These are phyloP conservation scores for Cactoblastis cactorum DNA, from an alignment of 2,888 invertebrate species.

Conservation along the genomic window DNA sequence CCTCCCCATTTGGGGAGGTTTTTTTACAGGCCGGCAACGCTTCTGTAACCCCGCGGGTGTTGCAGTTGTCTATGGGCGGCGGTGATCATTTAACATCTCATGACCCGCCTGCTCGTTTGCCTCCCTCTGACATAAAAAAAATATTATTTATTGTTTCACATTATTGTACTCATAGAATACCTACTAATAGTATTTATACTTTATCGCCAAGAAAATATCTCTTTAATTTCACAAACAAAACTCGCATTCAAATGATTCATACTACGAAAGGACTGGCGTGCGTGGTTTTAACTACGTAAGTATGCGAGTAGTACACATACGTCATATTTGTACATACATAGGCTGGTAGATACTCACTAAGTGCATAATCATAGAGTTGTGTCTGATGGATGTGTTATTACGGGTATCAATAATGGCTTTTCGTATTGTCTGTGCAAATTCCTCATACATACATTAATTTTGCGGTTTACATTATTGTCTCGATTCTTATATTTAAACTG, in stretches of 20 bases:
- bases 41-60: no score
- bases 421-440: background rate
- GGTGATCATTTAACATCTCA: no score
- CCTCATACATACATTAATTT: background rate
- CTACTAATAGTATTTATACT: no score
- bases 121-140: no score
- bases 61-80: no score
- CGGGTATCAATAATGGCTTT: background rate
- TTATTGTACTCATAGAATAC: no score
- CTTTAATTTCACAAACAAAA: background rate
- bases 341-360: background rate
- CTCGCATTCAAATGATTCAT: background rate
- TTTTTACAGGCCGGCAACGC: no score
- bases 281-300: background rate
- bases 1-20: no score
- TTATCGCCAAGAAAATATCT: background rate
- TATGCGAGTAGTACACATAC: background rate
- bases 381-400: slow-evolving; percentile 16
- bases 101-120: no score
- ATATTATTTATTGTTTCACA: no score
- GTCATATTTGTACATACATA: slow-evolving; percentile 8
- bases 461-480: no score
- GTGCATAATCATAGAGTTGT: slow-evolving; percentile 10
- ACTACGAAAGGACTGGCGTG: background rate
- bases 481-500: no score